These are phyloP conservation scores for Aeoliscus strigatus DNA, from an alignment of 2,797 vertebrate genomes.

Conservation along the genomic window DNA sequence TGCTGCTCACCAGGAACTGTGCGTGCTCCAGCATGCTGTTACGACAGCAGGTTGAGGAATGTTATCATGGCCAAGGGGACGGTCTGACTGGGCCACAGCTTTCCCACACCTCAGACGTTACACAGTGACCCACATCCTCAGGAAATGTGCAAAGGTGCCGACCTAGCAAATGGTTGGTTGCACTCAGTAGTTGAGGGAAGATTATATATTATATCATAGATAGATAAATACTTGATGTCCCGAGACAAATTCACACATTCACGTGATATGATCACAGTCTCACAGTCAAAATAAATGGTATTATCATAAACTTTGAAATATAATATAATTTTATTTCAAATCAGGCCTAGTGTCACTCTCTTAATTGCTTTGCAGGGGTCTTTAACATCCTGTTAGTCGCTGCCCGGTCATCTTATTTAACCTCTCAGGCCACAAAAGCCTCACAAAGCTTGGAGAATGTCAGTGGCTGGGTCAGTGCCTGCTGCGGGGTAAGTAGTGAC, in stretches of 20 bases:
- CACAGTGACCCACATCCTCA: slow-evolving; percentile 30
- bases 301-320: no score
- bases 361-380: slow-evolving; percentile 7
- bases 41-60: slow-evolving; percentile 30
- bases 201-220: no score
- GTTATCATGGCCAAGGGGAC: slow-evolving; percentile 12
- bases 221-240: no score
- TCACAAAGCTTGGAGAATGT: slow-evolving; percentile 32
- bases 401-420: slow-evolving; percentile 38
- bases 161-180: not conserved
- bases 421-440: slow-evolving; percentile 34
- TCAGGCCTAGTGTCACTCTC: not conserved
- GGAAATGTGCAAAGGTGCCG: slow-evolving; percentile 7
- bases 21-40: slow-evolving; percentile 44
- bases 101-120: slow-evolving; percentile 39
- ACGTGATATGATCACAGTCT: no score
- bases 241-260: no score
- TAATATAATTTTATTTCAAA: no score
- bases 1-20: slow-evolving; percentile 19
- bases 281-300: no score
- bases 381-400: slow-evolving; percentile 39
- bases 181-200: no score
- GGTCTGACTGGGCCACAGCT: slow-evolving; percentile 15
- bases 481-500: slow-evolving; percentile 30
- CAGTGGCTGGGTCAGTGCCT: slow-evolving; percentile 10